Evolutionary conservation across 1,140 invertebrate species (phyloP), one percentile per base, ranked within the genome.

Genomic region (Pachypsylla venusta): DNA sequence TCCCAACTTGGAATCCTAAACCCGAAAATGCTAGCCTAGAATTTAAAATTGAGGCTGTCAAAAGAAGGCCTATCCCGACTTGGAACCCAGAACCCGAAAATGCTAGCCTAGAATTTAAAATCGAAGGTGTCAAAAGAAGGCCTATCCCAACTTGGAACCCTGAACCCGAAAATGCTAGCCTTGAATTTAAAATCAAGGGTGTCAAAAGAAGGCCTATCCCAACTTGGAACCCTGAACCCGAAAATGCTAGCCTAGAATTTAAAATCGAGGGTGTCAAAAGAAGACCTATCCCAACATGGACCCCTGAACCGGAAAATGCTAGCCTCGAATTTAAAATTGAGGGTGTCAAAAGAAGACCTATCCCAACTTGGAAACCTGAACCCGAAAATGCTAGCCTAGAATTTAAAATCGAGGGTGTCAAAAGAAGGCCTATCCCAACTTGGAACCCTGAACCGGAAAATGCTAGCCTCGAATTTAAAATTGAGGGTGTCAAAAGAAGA

Each of bases 161-260:
- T n/a, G n/a, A n/a, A 19, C 42, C 42, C 4, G 42, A 48, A 48
- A 48, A 48, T 48, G 42, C 42, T 5, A 48, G 42, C 22, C 22
- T 48, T 19, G 16, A 48, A 7, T 48, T 48, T 10, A 19, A 48
- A 48, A 48, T 48, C 22, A 22, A 48, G n/a, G 42, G n/a, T 3
- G 42, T 48, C 22, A 48, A 48, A n/a, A 48, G 42, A n/a, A 48
- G 42, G 22, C 42, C 42, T 4, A n/a, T 48, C 22, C 42, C 42
- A 48, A 48, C 42, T 5, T 48, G 5, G 16, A 5, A 5, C 16
- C 42, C 42, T n/a, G 30, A 35, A 35, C 42, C 42, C 16, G 30
- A 35, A 35, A 35, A 35, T 35, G 30, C 30, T 12, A 35, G 30
- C 16, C 16, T 35, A 35, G 16, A 35, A 10, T 35, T 35, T 10